A percentile compares a stretch with the other conserved stretches of the same genome.
Evolutionary conservation across 2,113 vertebrate species (phyloP).

Genomic region (Pseudorhombus dupliciocellatus): DNA sequence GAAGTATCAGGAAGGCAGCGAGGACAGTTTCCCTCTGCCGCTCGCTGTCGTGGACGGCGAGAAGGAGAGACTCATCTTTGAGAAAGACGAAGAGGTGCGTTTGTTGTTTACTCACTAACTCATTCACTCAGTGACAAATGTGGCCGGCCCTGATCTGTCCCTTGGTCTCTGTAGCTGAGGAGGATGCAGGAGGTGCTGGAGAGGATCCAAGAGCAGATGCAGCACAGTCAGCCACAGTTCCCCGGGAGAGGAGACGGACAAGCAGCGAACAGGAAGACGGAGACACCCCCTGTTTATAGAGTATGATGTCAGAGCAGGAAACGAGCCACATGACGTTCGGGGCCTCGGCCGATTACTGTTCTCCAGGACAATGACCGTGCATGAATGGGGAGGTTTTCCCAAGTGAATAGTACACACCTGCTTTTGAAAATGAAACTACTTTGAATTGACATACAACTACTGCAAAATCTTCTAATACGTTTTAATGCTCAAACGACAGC

Average conservation of each 20-base stretch:
- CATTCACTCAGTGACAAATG: not conserved
- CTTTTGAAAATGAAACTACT: not conserved
- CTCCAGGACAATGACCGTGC: not conserved
- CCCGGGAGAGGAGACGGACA: not conserved
- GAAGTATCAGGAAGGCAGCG: conserved; percentile 76
- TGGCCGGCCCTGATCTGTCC: not conserved
- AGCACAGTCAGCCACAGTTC: conserved; percentile 29
- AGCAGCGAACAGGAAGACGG: not conserved
- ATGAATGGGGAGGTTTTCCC: not conserved
- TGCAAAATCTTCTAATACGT: too few species aligned
- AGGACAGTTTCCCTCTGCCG: conserved; percentile 89
- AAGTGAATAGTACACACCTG: not conserved
- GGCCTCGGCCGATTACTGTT: not conserved
- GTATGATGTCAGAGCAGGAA: not conserved
- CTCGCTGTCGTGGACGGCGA: conserved; percentile 83
- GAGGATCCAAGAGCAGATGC: conserved; percentile 93
- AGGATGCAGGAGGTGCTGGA: conserved; percentile 93
- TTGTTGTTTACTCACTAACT: conserved; percentile 1
- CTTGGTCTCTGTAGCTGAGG: conserved; percentile 77
- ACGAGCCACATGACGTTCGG: not conserved
- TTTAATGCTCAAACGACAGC: too few species aligned
- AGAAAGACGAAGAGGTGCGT: conserved; percentile 94
- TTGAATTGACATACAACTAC: too few species aligned
- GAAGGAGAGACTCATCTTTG: conserved; percentile 88
- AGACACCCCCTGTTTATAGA: not conserved